phyloP scores from a whole-genome alignment of 35 echinoderm and acorn worm species.

The Apostichopus japonicus region DNA sequence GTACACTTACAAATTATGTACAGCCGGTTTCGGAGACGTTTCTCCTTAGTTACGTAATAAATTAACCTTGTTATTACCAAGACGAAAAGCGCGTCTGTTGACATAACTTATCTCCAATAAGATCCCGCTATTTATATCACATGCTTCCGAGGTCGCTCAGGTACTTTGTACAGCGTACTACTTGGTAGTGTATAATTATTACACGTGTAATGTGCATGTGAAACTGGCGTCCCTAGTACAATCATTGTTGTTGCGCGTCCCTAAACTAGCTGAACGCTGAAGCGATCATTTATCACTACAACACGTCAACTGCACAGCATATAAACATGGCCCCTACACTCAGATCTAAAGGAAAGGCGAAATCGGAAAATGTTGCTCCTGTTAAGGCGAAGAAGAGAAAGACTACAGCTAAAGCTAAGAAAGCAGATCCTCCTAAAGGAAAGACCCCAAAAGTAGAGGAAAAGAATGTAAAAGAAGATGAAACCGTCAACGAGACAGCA shows the following conservation, averaged over 20 bases:
- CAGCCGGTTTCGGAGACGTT: no score
- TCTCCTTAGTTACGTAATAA: no score
- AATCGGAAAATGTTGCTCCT: neutral
- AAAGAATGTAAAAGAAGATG: neutral
- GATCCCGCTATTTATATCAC: neutral
- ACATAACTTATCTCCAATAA: constrained; percentile 37
- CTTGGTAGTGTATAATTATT: no score
- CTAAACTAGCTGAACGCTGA: no score
- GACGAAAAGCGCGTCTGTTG: neutral
- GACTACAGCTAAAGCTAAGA: neutral
- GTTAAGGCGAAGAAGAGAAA: constrained; percentile 1
- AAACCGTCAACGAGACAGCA: neutral
- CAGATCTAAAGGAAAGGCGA: neutral
- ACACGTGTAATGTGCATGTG: neutral
- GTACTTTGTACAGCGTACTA: no score
- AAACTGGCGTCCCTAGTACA: neutral
- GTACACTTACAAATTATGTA: no score
- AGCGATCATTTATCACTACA: no score
- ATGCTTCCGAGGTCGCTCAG: neutral
- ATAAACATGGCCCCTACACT: constrained; percentile 13
- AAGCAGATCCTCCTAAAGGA: neutral
- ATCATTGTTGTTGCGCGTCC: no score
- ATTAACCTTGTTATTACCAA: no score
- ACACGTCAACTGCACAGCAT: neutral
- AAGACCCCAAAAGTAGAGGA: neutral